phyloP scores from a whole-genome alignment of 2,797 vertebrate genomes.

The Acanthurus leucopareius region DNA sequence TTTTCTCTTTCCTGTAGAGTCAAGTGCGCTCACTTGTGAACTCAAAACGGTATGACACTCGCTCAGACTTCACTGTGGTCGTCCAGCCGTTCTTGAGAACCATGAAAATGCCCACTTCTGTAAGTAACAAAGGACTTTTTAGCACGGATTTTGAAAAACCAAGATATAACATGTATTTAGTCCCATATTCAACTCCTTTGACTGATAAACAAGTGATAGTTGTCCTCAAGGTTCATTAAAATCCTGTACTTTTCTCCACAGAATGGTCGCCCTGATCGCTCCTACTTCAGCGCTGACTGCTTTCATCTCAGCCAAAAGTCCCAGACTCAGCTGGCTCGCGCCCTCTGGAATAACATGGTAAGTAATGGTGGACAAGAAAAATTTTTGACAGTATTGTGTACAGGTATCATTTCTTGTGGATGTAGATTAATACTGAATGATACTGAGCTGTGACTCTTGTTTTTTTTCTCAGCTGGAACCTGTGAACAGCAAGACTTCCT shows the following conservation, averaged over 20 bases:
- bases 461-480: constrained; percentile 87
- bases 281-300: constrained; percentile 92
- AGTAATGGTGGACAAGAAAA: constrained; percentile 11
- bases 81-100: constrained; percentile 90
- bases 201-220: neutral
- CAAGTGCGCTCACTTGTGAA: constrained; percentile 84
- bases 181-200: too few relatives aligned
- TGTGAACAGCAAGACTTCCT: constrained; percentile 84
- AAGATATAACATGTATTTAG: too few relatives aligned
- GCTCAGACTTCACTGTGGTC: constrained; percentile 91
- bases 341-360: constrained; percentile 94
- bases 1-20: constrained; percentile 76
- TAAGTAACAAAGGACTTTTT: constrained; percentile 65
- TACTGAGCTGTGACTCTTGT: constrained; percentile 36
- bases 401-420: neutral
- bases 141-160: too few relatives aligned
- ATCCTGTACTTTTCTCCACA: constrained; percentile 51
- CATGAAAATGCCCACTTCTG: constrained; percentile 79
- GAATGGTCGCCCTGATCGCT: constrained; percentile 87
- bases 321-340: constrained; percentile 88
- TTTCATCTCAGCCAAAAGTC: constrained; percentile 91
- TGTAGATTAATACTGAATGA: neutral
- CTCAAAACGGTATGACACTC: constrained; percentile 88
- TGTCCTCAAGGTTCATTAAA: neutral
- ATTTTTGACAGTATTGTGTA: neutral